A percentile compares a stretch with the other conserved stretches of the same genome.
Evolutionary conservation across 2,888 invertebrate genomes (phyloP).

Genomic region (Chymomyza fuscimana): DNA sequence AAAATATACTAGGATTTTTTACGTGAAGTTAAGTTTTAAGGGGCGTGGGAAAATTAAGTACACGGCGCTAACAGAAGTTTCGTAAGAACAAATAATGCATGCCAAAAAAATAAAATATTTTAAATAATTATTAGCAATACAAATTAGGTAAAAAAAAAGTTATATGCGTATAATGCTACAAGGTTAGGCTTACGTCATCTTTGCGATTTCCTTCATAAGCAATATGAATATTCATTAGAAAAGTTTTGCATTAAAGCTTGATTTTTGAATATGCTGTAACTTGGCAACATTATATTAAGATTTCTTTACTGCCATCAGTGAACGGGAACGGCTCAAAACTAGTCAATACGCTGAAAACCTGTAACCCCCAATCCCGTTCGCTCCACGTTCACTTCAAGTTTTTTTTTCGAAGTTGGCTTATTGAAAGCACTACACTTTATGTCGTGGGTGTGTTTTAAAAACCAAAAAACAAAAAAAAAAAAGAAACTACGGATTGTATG

Average conservation of each 20-base stretch:
- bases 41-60: too few species aligned
- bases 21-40: too few species aligned
- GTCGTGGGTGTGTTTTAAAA: conserved; percentile 36
- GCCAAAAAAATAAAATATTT: too few species aligned
- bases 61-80: too few species aligned
- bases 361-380: background rate
- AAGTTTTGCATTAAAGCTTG: background rate
- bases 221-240: background rate
- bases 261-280: background rate
- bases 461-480: background rate
- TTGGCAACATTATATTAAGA: background rate
- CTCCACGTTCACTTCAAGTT: conserved; percentile 3
- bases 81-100: too few species aligned
- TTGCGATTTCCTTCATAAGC: too few species aligned
- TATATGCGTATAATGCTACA: too few species aligned
- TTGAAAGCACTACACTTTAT: conserved; percentile 7
- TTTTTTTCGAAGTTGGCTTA: conserved; percentile 25
- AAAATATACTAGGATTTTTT: too few species aligned
- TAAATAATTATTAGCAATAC: too few species aligned
- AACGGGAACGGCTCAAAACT: background rate
- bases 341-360: background rate
- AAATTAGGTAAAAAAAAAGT: too few species aligned
- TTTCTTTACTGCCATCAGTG: background rate
- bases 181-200: too few species aligned
- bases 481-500: too few species aligned